Evolutionary conservation across 2,797 vertebrate species (phyloP), one percentile per base, ranked within the genome.

Genomic region (Leptoclinus maculatus): DNA sequence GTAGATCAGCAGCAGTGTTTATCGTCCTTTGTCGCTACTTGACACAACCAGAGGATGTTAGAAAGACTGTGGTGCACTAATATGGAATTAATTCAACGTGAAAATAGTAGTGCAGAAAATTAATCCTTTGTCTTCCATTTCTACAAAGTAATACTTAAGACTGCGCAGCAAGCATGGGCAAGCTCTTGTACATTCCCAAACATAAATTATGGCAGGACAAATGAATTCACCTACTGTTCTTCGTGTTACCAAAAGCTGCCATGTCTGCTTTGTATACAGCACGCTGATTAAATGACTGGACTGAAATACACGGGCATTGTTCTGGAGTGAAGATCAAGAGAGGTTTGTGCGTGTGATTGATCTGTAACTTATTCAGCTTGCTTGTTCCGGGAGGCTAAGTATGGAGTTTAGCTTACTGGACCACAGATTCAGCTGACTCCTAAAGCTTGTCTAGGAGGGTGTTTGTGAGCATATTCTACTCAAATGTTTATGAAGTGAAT

Each of bases 131-230:
- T 91, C 78, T 86, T 73, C 54, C 47, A 67, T 87, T 84, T 85
- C 78, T 85, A 76, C 79, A 84, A 83, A 84, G 83, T 87, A 84
- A 91, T 76, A 79, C 84, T 85, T 89, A 79, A 69, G 39, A 58
- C 76, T 69, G 70, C 38, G 27, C 71, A 76, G 74, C 91, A 91
- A 85, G 93, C 76, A 83, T 58, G 64, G 91, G 75, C 91, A 91
- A 63, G 89, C 85, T 78, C 74, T 65, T 4, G 72, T 71, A 82
- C 91, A 93, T 92, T 92, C 91, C 87, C 90, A 89, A 83, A 84
- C 84, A 88, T 88, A 88, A 92, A 91, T 92, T 88, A 92, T 64
- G 70, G 69, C 41, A 79, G 79, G 86, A 91, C 87, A 92, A 88
- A 93, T 91, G 70, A 84, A 88, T 82, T 83, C 75, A 51, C 77